phyloP scores from a whole-genome alignment of 1,140 invertebrate genomes.

The Caerostris extrusa region DNA sequence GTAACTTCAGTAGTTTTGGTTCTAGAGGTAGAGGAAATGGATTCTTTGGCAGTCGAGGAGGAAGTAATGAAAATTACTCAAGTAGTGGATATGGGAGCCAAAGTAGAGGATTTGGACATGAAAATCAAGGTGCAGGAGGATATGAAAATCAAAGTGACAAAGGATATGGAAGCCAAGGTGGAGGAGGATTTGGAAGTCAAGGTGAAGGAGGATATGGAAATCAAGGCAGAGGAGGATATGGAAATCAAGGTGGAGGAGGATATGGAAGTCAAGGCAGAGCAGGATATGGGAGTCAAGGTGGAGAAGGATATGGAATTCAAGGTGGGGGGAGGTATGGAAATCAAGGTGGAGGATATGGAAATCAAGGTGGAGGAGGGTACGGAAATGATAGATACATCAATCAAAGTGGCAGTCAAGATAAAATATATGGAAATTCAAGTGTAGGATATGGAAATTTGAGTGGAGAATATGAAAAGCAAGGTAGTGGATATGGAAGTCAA shows the following conservation, averaged over 20 bases:
- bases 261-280: not conserved
- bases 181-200: not conserved
- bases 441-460: not conserved
- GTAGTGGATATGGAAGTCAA: not conserved
- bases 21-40: slow-evolving; percentile 26
- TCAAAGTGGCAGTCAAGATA: not conserved
- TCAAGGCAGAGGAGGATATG: not conserved
- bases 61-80: not conserved
- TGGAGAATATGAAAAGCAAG: not conserved
- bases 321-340: not conserved
- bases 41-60: not conserved
- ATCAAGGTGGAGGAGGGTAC: not conserved
- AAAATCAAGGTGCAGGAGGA: not conserved
- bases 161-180: not conserved
- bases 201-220: not conserved
- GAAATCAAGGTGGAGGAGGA: not conserved
- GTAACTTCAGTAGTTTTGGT: slow-evolving; percentile 30
- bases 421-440: not conserved
- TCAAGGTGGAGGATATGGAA: not conserved
- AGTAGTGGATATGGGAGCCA: slow-evolving; percentile 11
- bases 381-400: not conserved
- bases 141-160: not conserved
- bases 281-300: slow-evolving; percentile 12
- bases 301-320: slow-evolving; percentile 17
- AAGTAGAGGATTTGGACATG: not conserved